Conservation (phyloP, 2,113 vertebrate species). For the Phylloscopus trochiloides region DNA sequence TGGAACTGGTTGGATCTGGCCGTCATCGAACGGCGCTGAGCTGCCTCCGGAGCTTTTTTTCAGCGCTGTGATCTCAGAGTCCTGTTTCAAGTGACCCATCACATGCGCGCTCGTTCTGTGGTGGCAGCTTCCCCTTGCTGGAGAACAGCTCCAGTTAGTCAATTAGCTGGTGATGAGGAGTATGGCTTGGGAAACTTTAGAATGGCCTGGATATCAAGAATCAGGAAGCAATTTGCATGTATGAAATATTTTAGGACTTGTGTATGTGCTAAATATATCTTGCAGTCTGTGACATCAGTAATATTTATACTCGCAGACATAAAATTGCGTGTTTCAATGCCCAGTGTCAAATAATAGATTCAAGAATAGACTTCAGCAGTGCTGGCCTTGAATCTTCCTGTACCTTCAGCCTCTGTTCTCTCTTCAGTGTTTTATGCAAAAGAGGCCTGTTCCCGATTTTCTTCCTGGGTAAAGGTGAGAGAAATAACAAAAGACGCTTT, state of each 20-base stretch:
- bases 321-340: not conserved
- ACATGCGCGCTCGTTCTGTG: rapidly evolving
- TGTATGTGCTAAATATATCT: not conserved
- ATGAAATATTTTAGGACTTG: not conserved
- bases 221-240: not conserved
- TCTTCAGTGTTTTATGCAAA: not conserved
- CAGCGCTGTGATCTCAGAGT: not conserved
- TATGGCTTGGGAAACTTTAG: not conserved
- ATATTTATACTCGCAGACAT: not conserved
- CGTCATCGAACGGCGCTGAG: rapidly evolving
- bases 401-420: not conserved
- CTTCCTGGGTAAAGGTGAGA: not conserved
- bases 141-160: not conserved
- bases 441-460: not conserved
- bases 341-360: not conserved
- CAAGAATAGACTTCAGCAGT: not conserved
- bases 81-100: not conserved
- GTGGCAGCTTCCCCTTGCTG: not conserved
- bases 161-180: not conserved
- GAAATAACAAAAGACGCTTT: not conserved
- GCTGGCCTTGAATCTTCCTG: not conserved
- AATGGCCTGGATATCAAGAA: not conserved
- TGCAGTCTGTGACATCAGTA: not conserved
- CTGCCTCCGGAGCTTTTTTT: not conserved
- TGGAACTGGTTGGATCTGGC: not conserved